A percentile compares a stretch with the other conserved stretches of the same genome.
phyloP scores from a whole-genome alignment of 2,888 invertebrate species.

The Allophyes oxyacanthae region DNA sequence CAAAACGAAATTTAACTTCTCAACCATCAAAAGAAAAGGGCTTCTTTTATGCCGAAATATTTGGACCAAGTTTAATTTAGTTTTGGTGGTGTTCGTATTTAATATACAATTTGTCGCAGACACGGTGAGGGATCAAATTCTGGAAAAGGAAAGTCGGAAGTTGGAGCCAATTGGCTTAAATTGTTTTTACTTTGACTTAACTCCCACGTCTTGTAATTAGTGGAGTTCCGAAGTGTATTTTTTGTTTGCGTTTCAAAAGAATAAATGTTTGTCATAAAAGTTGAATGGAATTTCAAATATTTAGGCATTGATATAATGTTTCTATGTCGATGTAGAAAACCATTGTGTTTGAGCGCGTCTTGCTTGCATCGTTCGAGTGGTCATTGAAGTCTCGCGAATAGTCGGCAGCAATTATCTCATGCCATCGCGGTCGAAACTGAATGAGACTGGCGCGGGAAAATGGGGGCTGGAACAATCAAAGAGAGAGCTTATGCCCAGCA shows the following conservation, averaged over 20 bases:
- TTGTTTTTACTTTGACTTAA: background rate
- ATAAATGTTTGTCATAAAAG: too few relatives aligned
- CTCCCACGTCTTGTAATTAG: conserved; percentile 20
- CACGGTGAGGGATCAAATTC: conserved; percentile 15
- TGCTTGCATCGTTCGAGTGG: conserved; percentile 67
- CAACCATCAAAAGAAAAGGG: conserved; percentile 46
- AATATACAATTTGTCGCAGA: conserved; percentile 52
- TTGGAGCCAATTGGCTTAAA: background rate
- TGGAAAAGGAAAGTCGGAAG: background rate
- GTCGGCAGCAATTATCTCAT: conserved; percentile 78
- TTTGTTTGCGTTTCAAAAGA: too few relatives aligned
- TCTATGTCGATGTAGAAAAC: conserved; percentile 56
- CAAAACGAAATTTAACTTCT: conserved; percentile 55
- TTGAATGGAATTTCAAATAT: too few relatives aligned
- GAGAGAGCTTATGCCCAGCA: too few relatives aligned
- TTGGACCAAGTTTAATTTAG: conserved; percentile 67
- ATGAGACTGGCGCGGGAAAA: too few relatives aligned
- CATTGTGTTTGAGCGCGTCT: conserved; percentile 58
- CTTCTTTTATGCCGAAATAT: conserved; percentile 55
- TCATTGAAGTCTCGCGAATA: conserved; percentile 81
- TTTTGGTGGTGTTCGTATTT: conserved; percentile 58
- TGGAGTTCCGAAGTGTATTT: background rate
- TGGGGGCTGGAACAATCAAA: too few relatives aligned
- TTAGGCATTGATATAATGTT: too few relatives aligned
- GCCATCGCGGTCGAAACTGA: too few relatives aligned